A percentile compares a stretch with the other conserved stretches of the same genome.
These are phyloP conservation scores for Ericerus pela DNA, from an alignment of 1,140 invertebrate genomes.

Conservation along the genomic window DNA sequence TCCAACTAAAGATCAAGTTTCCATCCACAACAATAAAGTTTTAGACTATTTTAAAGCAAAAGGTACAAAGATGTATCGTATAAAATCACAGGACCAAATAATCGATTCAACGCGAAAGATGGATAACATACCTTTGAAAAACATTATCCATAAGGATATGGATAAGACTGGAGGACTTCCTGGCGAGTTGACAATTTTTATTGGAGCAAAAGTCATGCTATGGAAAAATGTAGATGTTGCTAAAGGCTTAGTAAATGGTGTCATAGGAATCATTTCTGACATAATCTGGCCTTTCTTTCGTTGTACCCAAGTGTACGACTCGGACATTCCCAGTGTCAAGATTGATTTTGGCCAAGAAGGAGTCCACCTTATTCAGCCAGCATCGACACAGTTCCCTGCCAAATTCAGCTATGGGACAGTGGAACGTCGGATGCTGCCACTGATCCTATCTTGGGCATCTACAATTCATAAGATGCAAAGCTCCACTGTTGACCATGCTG, in stretches of 20 bases:
- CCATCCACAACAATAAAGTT: conserved; percentile 18
- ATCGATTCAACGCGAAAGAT: conserved; percentile 22
- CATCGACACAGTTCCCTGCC: conserved; percentile 20
- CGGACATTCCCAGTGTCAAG: conserved; percentile 21
- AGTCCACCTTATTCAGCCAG: conserved; percentile 18
- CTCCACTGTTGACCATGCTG: conserved; percentile 27
- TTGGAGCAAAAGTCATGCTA: conserved; percentile 27
- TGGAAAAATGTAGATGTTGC: conserved; percentile 27
- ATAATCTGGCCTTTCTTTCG: conserved; percentile 26
- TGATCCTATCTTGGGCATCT: conserved; percentile 29
- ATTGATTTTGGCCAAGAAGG: conserved; percentile 21
- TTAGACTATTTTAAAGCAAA: conserved; percentile 15
- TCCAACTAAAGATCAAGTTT: conserved; percentile 21
- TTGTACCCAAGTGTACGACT: conserved; percentile 22
- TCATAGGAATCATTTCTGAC: conserved; percentile 24
- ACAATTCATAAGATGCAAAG: conserved; percentile 31
- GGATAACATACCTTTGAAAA: conserved; percentile 22
- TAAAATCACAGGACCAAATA: conserved; percentile 23
- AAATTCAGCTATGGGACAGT: conserved; percentile 18
- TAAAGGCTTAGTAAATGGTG: conserved; percentile 29
- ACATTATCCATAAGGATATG: conserved; percentile 23
- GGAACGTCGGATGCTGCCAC: conserved; percentile 28
- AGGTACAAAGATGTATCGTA: conserved; percentile 16
- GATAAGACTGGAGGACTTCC: conserved; percentile 22
- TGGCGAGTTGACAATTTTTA: conserved; percentile 22